Percentiles rank a stretch among this genome's conserved stretches.
These are phyloP conservation scores for Ochropleura leucogaster DNA, from an alignment of 2,888 invertebrate genomes.

Conservation along the genomic window DNA sequence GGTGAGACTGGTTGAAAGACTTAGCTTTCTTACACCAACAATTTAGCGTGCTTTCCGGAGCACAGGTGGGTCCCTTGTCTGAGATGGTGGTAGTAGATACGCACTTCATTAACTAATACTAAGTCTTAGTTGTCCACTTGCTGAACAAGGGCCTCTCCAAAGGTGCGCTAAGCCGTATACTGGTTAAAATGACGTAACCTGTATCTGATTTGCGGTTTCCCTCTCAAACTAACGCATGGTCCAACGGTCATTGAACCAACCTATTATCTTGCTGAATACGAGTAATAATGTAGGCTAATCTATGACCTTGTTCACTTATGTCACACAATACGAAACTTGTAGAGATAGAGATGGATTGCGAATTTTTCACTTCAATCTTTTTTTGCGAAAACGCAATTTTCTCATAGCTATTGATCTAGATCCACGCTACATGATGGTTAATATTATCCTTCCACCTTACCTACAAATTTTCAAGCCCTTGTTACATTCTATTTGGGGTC, in stretches of 20 bases:
- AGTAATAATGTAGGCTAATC: constrained; percentile 20
- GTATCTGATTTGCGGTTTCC: constrained; percentile 15
- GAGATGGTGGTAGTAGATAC: too few species aligned
- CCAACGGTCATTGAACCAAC: constrained; percentile 31
- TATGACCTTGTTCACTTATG: constrained; percentile 18
- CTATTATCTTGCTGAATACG: constrained; percentile 4
- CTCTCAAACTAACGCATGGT: constrained; percentile 16
- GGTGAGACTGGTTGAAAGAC: neutral
- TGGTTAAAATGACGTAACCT: constrained; percentile 4
- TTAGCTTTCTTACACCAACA: neutral
- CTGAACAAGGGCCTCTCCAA: neutral
- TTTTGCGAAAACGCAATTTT: neutral
- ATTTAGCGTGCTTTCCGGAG: neutral
- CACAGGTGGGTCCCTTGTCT: neutral
- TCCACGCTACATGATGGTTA: neutral
- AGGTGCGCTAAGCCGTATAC: neutral
- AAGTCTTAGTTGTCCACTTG: neutral
- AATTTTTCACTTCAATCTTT: neutral
- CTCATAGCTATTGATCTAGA: neutral
- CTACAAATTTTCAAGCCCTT: too few species aligned
- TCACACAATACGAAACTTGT: neutral
- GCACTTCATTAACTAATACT: neutral
- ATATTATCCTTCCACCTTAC: neutral
- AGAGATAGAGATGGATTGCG: neutral
- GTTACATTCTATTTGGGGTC: too few species aligned